Evolutionary conservation across 2,888 invertebrate genomes (phyloP).

Genomic region (Netelia virgata): DNA sequence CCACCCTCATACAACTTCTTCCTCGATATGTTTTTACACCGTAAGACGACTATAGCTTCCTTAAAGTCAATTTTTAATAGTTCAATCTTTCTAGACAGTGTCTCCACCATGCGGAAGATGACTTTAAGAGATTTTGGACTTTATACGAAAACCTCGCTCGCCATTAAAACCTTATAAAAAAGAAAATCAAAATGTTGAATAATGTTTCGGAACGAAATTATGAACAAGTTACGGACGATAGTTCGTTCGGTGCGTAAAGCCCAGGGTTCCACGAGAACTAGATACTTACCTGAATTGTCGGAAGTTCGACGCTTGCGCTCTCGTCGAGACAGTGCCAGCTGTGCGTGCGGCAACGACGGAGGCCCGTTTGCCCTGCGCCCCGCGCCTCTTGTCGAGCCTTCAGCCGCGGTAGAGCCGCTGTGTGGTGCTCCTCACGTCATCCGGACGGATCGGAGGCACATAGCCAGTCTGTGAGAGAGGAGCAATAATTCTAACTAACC

Average conservation of each 20-base stretch:
- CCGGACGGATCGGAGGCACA: constrained; percentile 75
- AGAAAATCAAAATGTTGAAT: neutral
- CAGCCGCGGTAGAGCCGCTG: constrained; percentile 70
- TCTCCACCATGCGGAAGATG: neutral
- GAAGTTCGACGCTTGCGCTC: constrained; percentile 66
- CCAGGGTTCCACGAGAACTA: constrained; percentile 1
- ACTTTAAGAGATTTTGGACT: neutral
- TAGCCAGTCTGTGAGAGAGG: constrained; percentile 69
- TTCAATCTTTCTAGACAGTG: neutral
- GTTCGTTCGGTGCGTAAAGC: neutral
- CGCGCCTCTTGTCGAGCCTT: constrained; percentile 71
- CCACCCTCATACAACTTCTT: neutral
- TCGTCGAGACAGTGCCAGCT: constrained; percentile 67
- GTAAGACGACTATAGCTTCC: neutral
- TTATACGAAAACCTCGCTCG: too few relatives aligned
- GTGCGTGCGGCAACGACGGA: constrained; percentile 77
- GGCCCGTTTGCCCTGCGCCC: constrained; percentile 76
- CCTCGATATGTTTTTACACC: neutral
- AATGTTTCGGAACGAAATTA: neutral
- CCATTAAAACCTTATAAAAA: neutral
- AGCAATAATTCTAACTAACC: constrained; percentile 83
- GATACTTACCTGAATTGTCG: constrained; percentile 60
- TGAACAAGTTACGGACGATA: too few relatives aligned
- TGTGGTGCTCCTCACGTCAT: constrained; percentile 81
- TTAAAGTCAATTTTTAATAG: neutral